phyloP scores from a whole-genome alignment of 2,797 vertebrate genomes.

The Staurois parvus region DNA sequence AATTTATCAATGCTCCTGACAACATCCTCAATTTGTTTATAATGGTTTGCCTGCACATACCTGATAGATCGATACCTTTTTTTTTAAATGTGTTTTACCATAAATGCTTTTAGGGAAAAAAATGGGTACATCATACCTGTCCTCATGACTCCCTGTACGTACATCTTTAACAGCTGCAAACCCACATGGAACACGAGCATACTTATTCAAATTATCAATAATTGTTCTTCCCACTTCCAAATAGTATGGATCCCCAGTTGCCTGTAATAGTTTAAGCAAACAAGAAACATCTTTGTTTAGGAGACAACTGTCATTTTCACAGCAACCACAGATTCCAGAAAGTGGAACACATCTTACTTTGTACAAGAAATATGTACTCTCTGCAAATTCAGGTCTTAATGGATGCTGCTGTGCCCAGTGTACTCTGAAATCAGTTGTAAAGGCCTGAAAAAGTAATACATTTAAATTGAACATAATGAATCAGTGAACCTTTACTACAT shows the following conservation, averaged over 20 bases:
- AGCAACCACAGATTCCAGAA: not conserved
- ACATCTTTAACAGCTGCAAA: constrained; percentile 99
- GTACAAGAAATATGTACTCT: constrained; percentile 98
- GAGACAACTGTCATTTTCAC: too few relatives aligned
- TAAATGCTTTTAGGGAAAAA: too few relatives aligned
- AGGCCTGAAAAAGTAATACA: constrained; percentile 80
- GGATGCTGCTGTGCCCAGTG: constrained; percentile 99
- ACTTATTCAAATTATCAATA: constrained; percentile 97
- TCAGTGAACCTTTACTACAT: too few relatives aligned
- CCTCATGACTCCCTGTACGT: constrained; percentile 96
- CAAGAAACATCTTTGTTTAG: not conserved
- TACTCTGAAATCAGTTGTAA: constrained; percentile 98
- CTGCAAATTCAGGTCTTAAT: constrained; percentile 96
- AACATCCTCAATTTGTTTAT: too few relatives aligned
- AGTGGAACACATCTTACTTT: constrained; percentile 79
- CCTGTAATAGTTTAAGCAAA: constrained; percentile 74
- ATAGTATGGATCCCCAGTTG: constrained; percentile 96
- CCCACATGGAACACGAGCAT: constrained; percentile 96
- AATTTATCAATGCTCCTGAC: too few relatives aligned
- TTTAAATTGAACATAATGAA: not conserved
- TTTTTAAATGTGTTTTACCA: too few relatives aligned
- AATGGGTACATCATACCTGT: constrained; percentile 79
- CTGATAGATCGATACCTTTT: too few relatives aligned
- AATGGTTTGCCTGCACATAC: too few relatives aligned
- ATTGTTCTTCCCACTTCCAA: constrained; percentile 96